These are phyloP conservation scores for Halichoerus grypus DNA, from an alignment of 2,113 vertebrate species.

Conservation along the genomic window DNA sequence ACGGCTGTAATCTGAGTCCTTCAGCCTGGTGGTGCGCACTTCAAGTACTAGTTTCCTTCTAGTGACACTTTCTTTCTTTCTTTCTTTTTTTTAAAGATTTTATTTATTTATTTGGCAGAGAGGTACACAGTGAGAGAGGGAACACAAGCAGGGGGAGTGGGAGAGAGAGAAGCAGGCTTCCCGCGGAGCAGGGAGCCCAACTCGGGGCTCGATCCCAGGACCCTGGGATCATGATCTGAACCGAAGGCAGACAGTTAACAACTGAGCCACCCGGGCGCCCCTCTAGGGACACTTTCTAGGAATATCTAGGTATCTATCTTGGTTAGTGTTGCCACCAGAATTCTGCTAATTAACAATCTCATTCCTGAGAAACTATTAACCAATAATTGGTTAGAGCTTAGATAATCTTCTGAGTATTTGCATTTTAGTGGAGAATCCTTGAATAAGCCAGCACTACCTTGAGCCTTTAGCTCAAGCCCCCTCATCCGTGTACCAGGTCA, in stretches of 20 bases:
- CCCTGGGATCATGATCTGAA: too few relatives aligned
- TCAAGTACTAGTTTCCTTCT: background rate
- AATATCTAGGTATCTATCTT: background rate
- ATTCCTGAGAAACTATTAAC: background rate
- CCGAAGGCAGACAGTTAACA: too few relatives aligned
- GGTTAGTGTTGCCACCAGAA: background rate
- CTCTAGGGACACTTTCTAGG: background rate
- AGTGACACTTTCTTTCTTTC: background rate
- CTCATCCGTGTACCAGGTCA: accelerated
- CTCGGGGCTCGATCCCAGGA: too few relatives aligned
- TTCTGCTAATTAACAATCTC: background rate
- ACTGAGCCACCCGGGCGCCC: too few relatives aligned
- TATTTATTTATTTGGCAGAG: too few relatives aligned
- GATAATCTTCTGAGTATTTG: background rate
- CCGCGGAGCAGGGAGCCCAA: too few relatives aligned
- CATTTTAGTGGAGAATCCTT: background rate
- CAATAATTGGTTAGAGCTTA: background rate
- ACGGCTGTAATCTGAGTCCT: background rate
- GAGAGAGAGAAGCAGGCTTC: too few relatives aligned
- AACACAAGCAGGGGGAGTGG: too few relatives aligned
- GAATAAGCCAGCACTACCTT: background rate
- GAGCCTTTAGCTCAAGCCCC: background rate
- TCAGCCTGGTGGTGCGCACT: background rate
- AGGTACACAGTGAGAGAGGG: too few relatives aligned
- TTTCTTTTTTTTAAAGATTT: too few relatives aligned